phyloP scores from a whole-genome alignment of 2,113 vertebrate species.

The Carassius auratus region DNA sequence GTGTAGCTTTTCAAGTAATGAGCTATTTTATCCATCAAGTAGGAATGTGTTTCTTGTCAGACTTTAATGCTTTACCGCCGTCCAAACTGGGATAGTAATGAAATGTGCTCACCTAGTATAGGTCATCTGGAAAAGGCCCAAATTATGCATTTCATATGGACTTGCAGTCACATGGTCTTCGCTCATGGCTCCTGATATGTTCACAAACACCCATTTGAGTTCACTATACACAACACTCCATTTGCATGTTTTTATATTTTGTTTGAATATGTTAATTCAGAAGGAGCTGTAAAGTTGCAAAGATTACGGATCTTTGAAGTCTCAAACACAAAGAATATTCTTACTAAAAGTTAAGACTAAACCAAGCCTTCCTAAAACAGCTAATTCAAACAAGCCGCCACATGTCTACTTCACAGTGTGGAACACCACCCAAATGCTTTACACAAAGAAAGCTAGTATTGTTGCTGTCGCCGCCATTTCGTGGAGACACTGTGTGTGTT shows the following conservation, averaged over 20 bases:
- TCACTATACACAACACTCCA: background rate
- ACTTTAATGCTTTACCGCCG: background rate
- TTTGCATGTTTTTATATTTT: background rate
- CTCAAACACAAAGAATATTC: too few relatives aligned
- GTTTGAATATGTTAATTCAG: too few relatives aligned
- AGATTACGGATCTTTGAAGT: too few relatives aligned
- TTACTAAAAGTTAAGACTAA: too few relatives aligned
- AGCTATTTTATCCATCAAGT: background rate
- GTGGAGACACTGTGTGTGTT: too few relatives aligned
- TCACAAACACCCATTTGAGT: background rate
- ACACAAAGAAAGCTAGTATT: too few relatives aligned
- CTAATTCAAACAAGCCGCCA: too few relatives aligned
- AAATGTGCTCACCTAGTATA: constrained; percentile 1
- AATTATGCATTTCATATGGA: background rate
- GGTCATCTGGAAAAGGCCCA: background rate
- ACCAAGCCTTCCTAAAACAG: too few relatives aligned
- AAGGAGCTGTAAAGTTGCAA: too few relatives aligned
- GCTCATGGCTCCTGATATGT: background rate
- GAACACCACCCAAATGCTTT: too few relatives aligned
- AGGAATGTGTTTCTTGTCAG: background rate
- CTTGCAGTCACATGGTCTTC: background rate
- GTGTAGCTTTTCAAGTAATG: background rate
- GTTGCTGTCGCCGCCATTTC: too few relatives aligned
- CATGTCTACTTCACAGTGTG: too few relatives aligned
- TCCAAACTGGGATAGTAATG: background rate